phyloP scores from a whole-genome alignment of 2,113 vertebrate species.

The Sceloporus tristichus region DNA sequence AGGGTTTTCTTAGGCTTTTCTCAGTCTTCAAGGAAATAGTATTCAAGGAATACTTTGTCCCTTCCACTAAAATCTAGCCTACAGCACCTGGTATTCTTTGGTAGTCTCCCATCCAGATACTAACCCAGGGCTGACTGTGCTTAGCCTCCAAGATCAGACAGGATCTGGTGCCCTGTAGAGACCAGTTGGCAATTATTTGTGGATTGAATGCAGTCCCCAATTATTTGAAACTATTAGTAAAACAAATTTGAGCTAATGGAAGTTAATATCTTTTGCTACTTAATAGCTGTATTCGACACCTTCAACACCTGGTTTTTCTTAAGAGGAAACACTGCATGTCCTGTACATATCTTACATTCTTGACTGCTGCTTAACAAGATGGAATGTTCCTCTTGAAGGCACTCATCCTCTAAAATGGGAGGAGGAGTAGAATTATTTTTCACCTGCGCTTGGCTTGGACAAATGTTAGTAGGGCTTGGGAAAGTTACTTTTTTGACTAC shows the following conservation, averaged over 20 bases:
- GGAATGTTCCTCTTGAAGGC: neutral
- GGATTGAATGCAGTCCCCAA: neutral
- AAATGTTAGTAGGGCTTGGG: too few species aligned
- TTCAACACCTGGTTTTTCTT: neutral
- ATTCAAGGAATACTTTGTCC: too few species aligned
- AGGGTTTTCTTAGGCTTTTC: too few species aligned
- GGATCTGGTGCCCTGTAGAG: too few species aligned
- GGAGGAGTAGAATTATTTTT: neutral
- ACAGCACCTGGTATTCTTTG: too few species aligned
- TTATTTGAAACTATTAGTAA: neutral
- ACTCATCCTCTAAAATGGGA: neutral
- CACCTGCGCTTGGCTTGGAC: neutral
- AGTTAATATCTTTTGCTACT: neutral
- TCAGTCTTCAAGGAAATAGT: too few species aligned
- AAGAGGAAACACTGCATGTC: neutral
- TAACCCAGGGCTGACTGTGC: too few species aligned
- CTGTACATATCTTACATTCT: neutral
- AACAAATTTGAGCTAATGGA: neutral
- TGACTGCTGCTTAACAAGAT: neutral
- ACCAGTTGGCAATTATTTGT: neutral
- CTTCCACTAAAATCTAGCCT: too few species aligned
- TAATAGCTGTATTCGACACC: neutral
- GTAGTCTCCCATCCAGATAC: too few species aligned
- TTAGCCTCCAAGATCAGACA: too few species aligned
- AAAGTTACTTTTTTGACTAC: too few species aligned